Percentiles rank a stretch among this genome's conserved stretches.
Evolutionary conservation across 1,140 invertebrate genomes (phyloP).

Genomic region (Microplitis demolitor): DNA sequence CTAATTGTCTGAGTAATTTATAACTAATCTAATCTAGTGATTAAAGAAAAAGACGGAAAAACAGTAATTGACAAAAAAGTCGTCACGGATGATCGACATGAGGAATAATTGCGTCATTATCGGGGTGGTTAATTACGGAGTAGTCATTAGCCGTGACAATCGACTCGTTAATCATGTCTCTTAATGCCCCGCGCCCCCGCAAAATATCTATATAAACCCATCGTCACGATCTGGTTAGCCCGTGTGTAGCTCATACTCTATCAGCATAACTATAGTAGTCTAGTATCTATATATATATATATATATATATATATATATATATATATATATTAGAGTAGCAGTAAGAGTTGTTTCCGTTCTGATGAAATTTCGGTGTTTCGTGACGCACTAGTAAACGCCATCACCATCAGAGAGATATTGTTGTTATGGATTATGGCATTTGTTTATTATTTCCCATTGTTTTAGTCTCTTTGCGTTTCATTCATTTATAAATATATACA

Average conservation of each 20-base stretch:
- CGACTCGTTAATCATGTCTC: constrained; percentile 13
- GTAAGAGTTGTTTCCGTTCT: constrained; percentile 31
- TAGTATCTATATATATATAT: too few relatives aligned
- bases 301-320: too few relatives aligned
- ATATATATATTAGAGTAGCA: too few relatives aligned
- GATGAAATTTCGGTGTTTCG: constrained; percentile 34
- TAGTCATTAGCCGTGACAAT: constrained; percentile 9
- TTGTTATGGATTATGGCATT: constrained; percentile 30
- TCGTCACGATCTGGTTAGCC: constrained; percentile 36
- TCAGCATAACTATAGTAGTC: not conserved
- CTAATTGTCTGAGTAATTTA: too few relatives aligned
- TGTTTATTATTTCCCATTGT: constrained; percentile 32
- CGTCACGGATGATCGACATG: not conserved
- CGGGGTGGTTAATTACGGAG: not conserved
- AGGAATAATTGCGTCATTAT: not conserved
- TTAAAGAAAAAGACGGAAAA: too few relatives aligned
- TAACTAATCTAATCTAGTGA: too few relatives aligned
- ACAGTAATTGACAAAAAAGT: too few relatives aligned
- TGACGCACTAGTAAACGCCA: constrained; percentile 31
- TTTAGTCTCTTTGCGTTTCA: constrained; percentile 3
- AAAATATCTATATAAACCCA: constrained; percentile 4
- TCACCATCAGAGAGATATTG: not conserved
- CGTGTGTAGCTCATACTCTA: constrained; percentile 11
- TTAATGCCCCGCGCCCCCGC: not conserved
- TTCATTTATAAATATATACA: not conserved